A percentile compares a stretch with the other conserved stretches of the same genome.
These are phyloP conservation scores for Agelaius tricolor DNA, from an alignment of 2,113 vertebrate species.

Conservation along the genomic window DNA sequence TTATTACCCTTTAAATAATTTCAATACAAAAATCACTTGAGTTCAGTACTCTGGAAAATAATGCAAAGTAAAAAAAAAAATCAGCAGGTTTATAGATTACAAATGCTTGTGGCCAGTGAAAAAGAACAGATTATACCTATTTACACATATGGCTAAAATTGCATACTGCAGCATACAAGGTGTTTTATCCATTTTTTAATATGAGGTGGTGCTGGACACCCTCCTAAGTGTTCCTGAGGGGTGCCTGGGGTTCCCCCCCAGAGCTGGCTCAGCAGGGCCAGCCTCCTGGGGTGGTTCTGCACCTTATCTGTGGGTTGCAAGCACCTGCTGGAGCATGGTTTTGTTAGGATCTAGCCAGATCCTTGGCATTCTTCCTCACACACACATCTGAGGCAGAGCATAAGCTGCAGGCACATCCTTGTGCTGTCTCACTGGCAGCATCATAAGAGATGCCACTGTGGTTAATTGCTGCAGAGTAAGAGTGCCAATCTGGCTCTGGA, in stretches of 20 bases:
- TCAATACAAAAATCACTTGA: not conserved
- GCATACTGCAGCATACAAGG: not conserved
- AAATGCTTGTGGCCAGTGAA: not conserved
- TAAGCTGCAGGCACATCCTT: not conserved
- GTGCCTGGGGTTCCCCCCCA: too few species aligned
- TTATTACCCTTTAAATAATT: not conserved
- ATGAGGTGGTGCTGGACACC: not conserved
- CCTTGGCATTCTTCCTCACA: not conserved
- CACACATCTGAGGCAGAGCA: fast-evolving
- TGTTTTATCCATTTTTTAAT: not conserved
- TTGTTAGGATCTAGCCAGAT: not conserved
- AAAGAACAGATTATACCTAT: not conserved
- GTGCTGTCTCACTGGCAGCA: not conserved
- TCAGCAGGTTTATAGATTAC: not conserved
- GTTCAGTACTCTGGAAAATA: not conserved
- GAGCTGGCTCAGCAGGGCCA: not conserved
- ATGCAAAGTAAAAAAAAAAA: not conserved
- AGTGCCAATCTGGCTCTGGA: not conserved
- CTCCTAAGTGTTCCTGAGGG: not conserved
- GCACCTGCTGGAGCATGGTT: not conserved
- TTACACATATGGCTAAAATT: not conserved
- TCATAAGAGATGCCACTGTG: not conserved
- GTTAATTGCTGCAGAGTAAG: not conserved
- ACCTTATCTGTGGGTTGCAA: not conserved
- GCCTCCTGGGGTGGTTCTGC: not conserved